Percentiles rank a stretch among this genome's conserved stretches.
These are phyloP conservation scores for Motacilla tschutschensis DNA, from an alignment of 2,113 vertebrate genomes.

Conservation along the genomic window DNA sequence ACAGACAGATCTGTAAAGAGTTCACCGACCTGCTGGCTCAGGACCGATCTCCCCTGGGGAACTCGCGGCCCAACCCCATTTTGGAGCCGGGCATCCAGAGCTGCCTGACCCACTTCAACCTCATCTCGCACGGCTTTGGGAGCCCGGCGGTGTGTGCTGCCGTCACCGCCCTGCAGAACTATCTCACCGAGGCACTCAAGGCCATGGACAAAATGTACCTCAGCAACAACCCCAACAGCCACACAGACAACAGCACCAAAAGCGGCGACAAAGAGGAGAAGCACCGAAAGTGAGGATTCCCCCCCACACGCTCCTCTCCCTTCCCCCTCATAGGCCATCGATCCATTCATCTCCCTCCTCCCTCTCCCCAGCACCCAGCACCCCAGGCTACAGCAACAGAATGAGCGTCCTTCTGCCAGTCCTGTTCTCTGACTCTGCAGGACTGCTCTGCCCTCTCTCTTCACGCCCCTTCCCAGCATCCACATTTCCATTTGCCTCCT, in stretches of 20 bases:
- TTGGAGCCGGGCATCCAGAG: conserved; percentile 98
- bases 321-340: conserved; percentile 29
- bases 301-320: background rate
- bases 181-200: conserved; percentile 99
- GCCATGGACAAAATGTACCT: conserved; percentile 99
- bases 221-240: conserved; percentile 97
- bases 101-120: conserved; percentile 99
- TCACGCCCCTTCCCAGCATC: background rate
- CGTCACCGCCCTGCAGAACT: conserved; percentile 98
- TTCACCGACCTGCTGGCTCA: conserved; percentile 99
- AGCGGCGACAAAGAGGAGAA: conserved; percentile 98
- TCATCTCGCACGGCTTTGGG: conserved; percentile 98
- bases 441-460: conserved; percentile 62
- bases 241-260: conserved; percentile 96
- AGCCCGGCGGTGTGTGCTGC: conserved; percentile 96
- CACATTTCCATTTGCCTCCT: conserved; percentile 29
- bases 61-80: conserved; percentile 96
- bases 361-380: background rate
- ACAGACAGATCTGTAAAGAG: conserved; percentile 99
- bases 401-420: conserved; percentile 72
- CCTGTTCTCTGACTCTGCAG: conserved; percentile 72
- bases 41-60: conserved; percentile 97
- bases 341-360: conserved; percentile 31
- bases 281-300: conserved; percentile 91
- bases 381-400: conserved; percentile 67